Evolutionary conservation across 1,140 invertebrate genomes (phyloP).

Genomic region (Metopolophium dirhodum): DNA sequence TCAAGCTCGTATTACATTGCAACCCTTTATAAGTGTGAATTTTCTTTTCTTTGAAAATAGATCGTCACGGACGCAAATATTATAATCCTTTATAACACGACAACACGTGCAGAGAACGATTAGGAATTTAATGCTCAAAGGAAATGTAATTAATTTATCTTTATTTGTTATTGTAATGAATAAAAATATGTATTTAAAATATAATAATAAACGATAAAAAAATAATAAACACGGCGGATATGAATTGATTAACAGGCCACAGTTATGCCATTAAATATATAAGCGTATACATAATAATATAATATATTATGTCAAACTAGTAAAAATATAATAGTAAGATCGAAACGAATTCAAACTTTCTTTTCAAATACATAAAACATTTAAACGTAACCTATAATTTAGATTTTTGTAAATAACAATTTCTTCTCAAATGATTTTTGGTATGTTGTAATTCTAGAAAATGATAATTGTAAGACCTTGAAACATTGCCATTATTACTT

Average conservation of each 20-base stretch:
- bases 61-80: background rate
- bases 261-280: background rate
- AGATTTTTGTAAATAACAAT: too few species aligned
- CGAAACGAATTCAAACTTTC: background rate
- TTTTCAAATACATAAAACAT: background rate
- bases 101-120: background rate
- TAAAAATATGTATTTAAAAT: background rate
- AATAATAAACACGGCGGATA: background rate
- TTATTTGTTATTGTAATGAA: background rate
- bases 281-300: too few species aligned
- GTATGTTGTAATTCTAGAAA: too few species aligned
- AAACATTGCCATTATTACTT: too few species aligned
- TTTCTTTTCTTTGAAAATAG: constrained; percentile 2
- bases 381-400: too few species aligned
- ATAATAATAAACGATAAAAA: background rate
- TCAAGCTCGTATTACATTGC: constrained; percentile 10
- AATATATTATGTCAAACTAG: background rate
- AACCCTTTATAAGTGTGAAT: background rate
- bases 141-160: background rate
- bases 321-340: background rate
- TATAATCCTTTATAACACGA: background rate
- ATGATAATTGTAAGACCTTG: too few species aligned
- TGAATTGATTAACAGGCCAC: background rate
- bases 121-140: background rate
- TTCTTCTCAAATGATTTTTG: too few species aligned